Percentiles rank a stretch among this genome's conserved stretches.
phyloP scores from a whole-genome alignment of 2,113 vertebrate species.

The Caranx ignobilis region DNA sequence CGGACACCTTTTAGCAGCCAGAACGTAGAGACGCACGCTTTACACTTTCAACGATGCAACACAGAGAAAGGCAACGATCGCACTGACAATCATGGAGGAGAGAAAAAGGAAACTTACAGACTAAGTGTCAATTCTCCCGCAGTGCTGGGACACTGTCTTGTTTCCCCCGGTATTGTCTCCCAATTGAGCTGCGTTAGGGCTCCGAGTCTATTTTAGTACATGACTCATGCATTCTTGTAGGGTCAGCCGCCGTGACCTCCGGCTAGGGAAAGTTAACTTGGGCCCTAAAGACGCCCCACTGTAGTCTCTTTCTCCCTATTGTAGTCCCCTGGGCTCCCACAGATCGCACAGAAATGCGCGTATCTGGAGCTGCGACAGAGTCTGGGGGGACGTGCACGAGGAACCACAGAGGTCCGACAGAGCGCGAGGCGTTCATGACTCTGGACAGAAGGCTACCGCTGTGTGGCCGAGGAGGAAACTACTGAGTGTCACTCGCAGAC shows the following conservation, averaged over 20 bases:
- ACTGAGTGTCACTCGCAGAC: neutral
- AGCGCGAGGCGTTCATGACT: conserved; percentile 20
- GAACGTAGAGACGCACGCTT: neutral
- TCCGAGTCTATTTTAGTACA: conserved; percentile 88
- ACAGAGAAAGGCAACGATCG: neutral
- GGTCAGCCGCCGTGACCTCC: conserved; percentile 91
- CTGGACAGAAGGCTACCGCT: conserved; percentile 80
- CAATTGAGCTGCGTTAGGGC: conserved; percentile 86
- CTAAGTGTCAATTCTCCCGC: neutral
- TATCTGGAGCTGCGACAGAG: conserved; percentile 8
- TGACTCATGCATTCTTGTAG: conserved; percentile 92
- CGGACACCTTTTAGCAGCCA: neutral
- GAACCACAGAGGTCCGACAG: conserved; percentile 5
- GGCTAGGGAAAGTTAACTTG: conserved; percentile 85
- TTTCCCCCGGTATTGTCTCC: conserved; percentile 89
- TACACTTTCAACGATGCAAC: neutral
- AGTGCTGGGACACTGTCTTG: conserved; percentile 82
- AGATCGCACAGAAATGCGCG: neutral
- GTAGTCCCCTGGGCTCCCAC: neutral
- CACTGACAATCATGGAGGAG: neutral
- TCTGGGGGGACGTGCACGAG: conserved; percentile 32
- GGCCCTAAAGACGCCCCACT: conserved; percentile 47
- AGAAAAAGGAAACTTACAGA: conserved; percentile 16
- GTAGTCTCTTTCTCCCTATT: conserved; percentile 1
- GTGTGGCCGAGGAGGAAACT: conserved; percentile 71